These are phyloP conservation scores for Drosophila incognita DNA, from an alignment of 2,888 invertebrate genomes.

Conservation along the genomic window DNA sequence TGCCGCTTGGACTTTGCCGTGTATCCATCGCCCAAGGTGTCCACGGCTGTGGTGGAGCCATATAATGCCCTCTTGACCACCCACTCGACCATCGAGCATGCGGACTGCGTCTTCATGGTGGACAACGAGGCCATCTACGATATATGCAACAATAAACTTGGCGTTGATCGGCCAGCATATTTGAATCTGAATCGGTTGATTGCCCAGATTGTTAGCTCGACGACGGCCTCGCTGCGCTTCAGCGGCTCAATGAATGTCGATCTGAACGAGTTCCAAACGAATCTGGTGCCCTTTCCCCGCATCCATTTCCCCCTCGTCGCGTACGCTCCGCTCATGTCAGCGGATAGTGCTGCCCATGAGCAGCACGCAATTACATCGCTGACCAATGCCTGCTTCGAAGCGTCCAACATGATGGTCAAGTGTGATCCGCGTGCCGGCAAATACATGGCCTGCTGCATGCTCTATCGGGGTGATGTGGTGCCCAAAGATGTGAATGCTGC, in stretches of 20 bases:
- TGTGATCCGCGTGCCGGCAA: constrained; percentile 93
- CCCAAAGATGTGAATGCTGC: constrained; percentile 95
- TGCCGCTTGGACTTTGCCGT: constrained; percentile 95
- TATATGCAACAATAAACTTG: constrained; percentile 93
- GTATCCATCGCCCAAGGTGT: constrained; percentile 95
- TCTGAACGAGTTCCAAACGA: constrained; percentile 95
- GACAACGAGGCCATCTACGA: constrained; percentile 98
- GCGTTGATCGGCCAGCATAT: constrained; percentile 90
- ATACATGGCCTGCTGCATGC: constrained; percentile 95
- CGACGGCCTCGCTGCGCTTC: constrained; percentile 94
- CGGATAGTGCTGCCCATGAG: constrained; percentile 78
- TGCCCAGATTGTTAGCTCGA: constrained; percentile 92
- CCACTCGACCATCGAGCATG: constrained; percentile 93
- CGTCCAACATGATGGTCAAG: constrained; percentile 94
- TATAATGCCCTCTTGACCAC: constrained; percentile 97
- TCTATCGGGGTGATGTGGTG: constrained; percentile 95
- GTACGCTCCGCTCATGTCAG: constrained; percentile 82
- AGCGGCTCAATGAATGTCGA: constrained; percentile 96
- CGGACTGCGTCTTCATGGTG: constrained; percentile 97
- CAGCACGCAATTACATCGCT: constrained; percentile 88
- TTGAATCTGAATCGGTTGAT: constrained; percentile 89
- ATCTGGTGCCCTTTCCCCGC: constrained; percentile 95
- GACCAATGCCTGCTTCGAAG: constrained; percentile 95
- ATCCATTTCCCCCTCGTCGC: constrained; percentile 88
- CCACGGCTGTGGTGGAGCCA: constrained; percentile 97